Conservation (phyloP, 2,113 vertebrate species). For the Isichthys henryi region DNA sequence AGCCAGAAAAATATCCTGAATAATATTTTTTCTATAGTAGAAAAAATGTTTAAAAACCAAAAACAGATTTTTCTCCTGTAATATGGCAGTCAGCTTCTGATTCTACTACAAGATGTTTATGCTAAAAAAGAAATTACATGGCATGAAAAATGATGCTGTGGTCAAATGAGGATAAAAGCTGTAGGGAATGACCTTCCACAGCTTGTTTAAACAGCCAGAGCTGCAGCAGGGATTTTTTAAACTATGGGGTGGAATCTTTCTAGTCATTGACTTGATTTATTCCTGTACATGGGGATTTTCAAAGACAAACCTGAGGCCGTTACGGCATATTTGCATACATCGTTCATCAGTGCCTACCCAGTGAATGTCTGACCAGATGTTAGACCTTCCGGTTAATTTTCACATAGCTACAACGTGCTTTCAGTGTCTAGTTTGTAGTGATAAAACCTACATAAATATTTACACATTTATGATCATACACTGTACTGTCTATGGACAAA, state of each 20-base stretch:
- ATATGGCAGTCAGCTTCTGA: neutral
- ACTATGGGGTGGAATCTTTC: neutral
- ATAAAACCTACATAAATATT: conserved; percentile 5
- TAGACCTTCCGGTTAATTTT: neutral
- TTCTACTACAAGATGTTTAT: neutral
- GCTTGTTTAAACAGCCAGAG: neutral
- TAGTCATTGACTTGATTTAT: conserved; percentile 6
- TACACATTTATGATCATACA: neutral
- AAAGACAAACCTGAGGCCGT: neutral
- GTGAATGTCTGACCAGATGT: neutral
- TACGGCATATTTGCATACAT: neutral
- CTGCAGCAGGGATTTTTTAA: neutral
- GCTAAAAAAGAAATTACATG: neutral
- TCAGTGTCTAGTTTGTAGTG: neutral
- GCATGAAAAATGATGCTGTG: neutral
- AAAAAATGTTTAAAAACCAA: neutral
- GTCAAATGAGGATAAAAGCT: conserved; percentile 1
- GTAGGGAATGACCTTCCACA: neutral
- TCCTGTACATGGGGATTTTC: neutral
- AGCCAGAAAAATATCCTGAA: neutral
- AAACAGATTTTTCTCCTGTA: neutral
- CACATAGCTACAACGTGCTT: neutral
- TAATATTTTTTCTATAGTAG: neutral
- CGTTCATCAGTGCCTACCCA: neutral
- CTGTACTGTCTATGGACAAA: neutral